Conservation (phyloP, 2,113 vertebrate species). For the Xenotilapia longispinis region DNA sequence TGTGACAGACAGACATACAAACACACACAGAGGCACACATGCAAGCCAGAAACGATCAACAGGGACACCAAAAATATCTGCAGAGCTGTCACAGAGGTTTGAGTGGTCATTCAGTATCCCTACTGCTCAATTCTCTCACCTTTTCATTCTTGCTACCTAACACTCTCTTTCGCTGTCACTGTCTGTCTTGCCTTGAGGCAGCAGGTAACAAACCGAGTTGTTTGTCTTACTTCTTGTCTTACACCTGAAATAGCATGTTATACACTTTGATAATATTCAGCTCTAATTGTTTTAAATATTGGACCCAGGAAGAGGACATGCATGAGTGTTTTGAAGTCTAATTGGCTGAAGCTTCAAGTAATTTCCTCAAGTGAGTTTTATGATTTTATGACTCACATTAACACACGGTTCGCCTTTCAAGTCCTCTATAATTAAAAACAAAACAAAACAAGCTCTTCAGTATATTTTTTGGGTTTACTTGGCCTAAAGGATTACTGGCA, state of each 20-base stretch:
- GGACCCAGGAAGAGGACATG: background rate
- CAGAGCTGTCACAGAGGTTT: slow-evolving; percentile 17
- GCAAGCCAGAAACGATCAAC: background rate
- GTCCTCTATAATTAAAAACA: background rate
- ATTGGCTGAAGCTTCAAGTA: background rate
- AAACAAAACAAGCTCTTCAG: background rate
- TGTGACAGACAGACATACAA: background rate
- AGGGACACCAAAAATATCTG: slow-evolving; percentile 7
- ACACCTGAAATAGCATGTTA: background rate
- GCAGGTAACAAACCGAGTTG: slow-evolving; percentile 10
- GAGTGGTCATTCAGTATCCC: slow-evolving; percentile 12
- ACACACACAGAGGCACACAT: background rate
- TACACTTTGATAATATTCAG: background rate
- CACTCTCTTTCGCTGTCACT: background rate
- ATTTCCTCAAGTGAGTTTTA: background rate
- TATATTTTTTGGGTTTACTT: background rate
- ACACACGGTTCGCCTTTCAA: background rate
- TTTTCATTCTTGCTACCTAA: background rate
- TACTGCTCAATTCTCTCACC: background rate
- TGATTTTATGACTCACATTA: background rate
- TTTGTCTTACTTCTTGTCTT: background rate
- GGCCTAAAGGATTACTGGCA: background rate
- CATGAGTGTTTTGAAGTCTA: background rate
- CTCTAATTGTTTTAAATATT: background rate
- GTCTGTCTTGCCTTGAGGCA: background rate